Evolutionary conservation across 1,140 invertebrate genomes (phyloP).

Genomic region (Temnothorax longispinosus): DNA sequence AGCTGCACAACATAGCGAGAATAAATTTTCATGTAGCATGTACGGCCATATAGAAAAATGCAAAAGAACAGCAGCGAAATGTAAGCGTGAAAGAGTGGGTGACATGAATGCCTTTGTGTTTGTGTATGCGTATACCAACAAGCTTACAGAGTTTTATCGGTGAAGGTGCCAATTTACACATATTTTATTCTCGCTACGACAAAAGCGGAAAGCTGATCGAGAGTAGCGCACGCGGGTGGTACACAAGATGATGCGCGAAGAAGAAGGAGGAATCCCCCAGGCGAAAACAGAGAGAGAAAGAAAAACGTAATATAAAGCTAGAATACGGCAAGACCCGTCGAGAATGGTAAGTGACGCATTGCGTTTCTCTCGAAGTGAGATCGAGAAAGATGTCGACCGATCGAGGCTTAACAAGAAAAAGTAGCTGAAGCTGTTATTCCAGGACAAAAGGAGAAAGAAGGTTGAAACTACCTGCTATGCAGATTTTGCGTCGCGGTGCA

Average conservation of each 20-base stretch:
- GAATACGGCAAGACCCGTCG: slow-evolving; percentile 68
- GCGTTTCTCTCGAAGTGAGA: slow-evolving; percentile 60
- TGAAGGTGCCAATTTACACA: slow-evolving; percentile 82
- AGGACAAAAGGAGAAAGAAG: neutral
- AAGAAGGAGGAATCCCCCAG: neutral
- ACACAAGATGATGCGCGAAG: slow-evolving; percentile 43
- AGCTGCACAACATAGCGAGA: neutral
- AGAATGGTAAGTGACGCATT: slow-evolving; percentile 74
- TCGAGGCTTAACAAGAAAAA: slow-evolving; percentile 27
- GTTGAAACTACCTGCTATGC: slow-evolving; percentile 60
- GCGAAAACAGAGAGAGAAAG: neutral
- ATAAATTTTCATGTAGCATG: slow-evolving; percentile 68
- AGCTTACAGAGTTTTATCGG: slow-evolving; percentile 72
- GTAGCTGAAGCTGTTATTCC: slow-evolving; percentile 37
- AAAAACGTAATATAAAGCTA: slow-evolving; percentile 70
- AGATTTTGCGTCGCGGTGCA: slow-evolving; percentile 64
- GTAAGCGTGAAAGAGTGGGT: slow-evolving; percentile 35
- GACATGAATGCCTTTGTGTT: slow-evolving; percentile 54
- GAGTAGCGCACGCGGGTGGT: slow-evolving; percentile 39
- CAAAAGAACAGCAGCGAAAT: slow-evolving; percentile 10
- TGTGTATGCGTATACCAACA: slow-evolving; percentile 2
- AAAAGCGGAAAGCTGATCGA: slow-evolving; percentile 77
- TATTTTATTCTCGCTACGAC: slow-evolving; percentile 80
- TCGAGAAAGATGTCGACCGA: slow-evolving; percentile 38
- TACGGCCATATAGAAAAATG: slow-evolving; percentile 54